Conservation (phyloP, 1,140 invertebrate genomes). For the Brachionus plicatilis region DNA sequence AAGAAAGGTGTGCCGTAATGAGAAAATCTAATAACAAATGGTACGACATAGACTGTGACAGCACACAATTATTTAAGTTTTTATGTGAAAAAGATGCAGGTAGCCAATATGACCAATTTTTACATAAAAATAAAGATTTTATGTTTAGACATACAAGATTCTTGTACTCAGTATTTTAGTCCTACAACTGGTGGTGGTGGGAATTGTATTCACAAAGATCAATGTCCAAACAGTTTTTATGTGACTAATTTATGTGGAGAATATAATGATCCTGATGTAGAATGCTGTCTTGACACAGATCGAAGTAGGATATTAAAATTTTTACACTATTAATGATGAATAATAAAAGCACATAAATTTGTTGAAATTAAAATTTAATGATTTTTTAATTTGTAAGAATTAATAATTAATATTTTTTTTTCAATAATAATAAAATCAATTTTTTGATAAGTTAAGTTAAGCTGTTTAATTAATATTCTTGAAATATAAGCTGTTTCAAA, state of each 20-base stretch:
- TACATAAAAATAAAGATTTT: background rate
- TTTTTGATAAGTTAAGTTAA: too few species aligned
- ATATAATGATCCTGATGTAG: conserved; percentile 21
- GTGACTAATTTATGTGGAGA: conserved; percentile 4
- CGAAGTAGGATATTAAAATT: background rate
- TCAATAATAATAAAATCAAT: too few species aligned
- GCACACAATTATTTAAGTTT: background rate
- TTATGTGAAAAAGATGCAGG: conserved; percentile 25
- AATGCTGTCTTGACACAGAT: conserved; percentile 21
- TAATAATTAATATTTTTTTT: too few species aligned
- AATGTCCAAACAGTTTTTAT: conserved; percentile 32
- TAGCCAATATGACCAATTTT: background rate
- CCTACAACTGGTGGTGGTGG: conserved; percentile 31
- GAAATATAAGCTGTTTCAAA: too few species aligned
- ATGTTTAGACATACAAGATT: background rate
- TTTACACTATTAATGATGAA: too few species aligned
- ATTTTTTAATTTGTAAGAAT: too few species aligned
- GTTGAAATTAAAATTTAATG: too few species aligned
- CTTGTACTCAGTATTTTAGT: conserved; percentile 14
- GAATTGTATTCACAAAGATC: conserved; percentile 36
- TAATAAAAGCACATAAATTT: too few species aligned
- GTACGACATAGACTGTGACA: background rate
- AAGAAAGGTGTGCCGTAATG: conserved; percentile 13
- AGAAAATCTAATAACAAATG: background rate
- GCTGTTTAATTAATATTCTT: too few species aligned